Conservation (phyloP, 1,140 invertebrate genomes). For the Diorhabda sublineata region DNA sequence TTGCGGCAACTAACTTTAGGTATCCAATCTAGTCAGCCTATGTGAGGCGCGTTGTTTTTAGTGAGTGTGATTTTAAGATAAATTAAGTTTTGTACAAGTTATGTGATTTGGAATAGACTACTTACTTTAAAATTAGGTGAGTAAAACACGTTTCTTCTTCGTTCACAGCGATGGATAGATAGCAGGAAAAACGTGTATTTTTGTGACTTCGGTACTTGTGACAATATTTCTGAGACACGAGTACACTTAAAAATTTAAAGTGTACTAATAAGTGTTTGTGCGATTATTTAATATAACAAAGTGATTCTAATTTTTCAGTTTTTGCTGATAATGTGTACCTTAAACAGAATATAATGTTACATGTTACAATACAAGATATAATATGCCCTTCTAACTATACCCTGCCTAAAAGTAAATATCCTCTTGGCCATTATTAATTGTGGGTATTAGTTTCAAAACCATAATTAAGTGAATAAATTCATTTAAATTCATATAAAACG, state of each 20-base stretch:
- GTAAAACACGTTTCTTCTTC: too few species aligned
- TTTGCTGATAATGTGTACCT: too few species aligned
- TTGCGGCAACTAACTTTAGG: slow-evolving; percentile 6
- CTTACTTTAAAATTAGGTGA: too few species aligned
- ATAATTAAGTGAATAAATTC: background rate
- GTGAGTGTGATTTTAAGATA: background rate
- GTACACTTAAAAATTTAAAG: slow-evolving; percentile 3
- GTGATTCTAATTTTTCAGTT: too few species aligned
- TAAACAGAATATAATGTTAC: too few species aligned
- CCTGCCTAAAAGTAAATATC: background rate
- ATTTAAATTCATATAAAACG: background rate
- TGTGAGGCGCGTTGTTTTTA: slow-evolving; percentile 10
- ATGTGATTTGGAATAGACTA: slow-evolving; percentile 7
- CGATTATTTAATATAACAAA: too few species aligned
- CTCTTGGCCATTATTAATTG: background rate
- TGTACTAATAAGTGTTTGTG: too few species aligned
- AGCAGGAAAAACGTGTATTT: background rate
- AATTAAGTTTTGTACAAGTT: slow-evolving; percentile 8
- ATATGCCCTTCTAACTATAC: too few species aligned
- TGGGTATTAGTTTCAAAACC: background rate
- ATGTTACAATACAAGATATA: too few species aligned
- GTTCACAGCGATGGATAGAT: too few species aligned
- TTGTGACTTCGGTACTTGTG: slow-evolving; percentile 10
- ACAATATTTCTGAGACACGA: slow-evolving; percentile 18
- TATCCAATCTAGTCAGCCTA: slow-evolving; percentile 22